These are phyloP conservation scores for Heterodera schachtii DNA, from an alignment of 1,140 invertebrate species.

Conservation along the genomic window DNA sequence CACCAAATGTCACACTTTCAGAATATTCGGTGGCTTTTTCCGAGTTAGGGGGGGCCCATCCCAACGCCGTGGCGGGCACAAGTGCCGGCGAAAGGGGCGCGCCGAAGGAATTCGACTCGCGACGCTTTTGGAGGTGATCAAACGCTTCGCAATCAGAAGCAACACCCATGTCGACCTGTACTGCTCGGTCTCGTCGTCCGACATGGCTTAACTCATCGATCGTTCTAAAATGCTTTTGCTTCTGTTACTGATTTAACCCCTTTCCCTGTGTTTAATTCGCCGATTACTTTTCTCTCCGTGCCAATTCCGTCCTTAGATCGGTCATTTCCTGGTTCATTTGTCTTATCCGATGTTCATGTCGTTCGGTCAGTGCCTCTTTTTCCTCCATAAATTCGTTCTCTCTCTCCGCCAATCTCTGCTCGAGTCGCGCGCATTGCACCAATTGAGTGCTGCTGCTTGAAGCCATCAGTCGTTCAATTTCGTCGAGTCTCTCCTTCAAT, in stretches of 20 bases:
- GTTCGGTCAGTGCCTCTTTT: conserved; percentile 50
- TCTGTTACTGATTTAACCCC: too few relatives aligned
- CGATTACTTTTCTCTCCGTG: background rate
- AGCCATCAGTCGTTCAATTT: conserved; percentile 52
- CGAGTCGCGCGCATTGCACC: conserved; percentile 46
- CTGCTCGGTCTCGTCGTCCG: background rate
- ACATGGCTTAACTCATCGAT: background rate
- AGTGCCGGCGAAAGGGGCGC: conserved; percentile 1
- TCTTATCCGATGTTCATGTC: conserved; percentile 57
- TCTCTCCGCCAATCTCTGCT: conserved; percentile 44
- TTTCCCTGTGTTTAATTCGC: background rate
- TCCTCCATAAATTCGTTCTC: conserved; percentile 48
- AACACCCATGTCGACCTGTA: background rate
- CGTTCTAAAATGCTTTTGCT: background rate
- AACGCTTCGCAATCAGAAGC: too few relatives aligned
- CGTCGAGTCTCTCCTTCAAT: conserved; percentile 60
- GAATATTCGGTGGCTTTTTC: background rate
- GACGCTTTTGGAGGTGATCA: background rate
- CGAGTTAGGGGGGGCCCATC: background rate
- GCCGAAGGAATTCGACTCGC: conserved; percentile 7
- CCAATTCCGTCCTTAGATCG: conserved; percentile 31
- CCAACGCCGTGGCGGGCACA: conserved; percentile 9
- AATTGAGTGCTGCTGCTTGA: conserved; percentile 32
- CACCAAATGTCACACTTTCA: background rate
- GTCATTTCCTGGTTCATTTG: conserved; percentile 60